Percentiles rank a stretch among this genome's conserved stretches.
Conservation (phyloP, 2,797 vertebrate genomes). For the Macroramphosus scolopax region DNA sequence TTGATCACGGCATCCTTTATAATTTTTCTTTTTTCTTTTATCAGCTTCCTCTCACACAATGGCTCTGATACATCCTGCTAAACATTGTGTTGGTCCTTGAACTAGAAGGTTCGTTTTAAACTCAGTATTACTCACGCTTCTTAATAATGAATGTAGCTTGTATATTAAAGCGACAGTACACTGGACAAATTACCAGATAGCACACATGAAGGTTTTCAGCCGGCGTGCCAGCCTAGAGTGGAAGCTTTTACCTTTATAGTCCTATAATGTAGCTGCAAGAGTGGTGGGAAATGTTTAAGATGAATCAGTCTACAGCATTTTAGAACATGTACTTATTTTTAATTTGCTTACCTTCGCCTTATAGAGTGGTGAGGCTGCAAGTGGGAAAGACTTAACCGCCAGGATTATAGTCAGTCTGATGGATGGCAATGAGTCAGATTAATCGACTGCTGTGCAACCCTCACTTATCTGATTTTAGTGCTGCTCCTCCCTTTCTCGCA, state of each 20-base stretch:
- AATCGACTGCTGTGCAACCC: conserved; percentile 66
- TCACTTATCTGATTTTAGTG: conserved; percentile 71
- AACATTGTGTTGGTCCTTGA: conserved; percentile 8
- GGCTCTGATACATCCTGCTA: background rate
- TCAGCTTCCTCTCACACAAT: background rate
- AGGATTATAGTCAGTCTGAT: conserved; percentile 66
- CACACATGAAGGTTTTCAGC: conserved; percentile 1
- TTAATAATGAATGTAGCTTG: conserved; percentile 4
- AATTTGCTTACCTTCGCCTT: conserved; percentile 36
- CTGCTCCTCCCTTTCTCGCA: conserved; percentile 67
- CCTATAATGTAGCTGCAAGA: no score
- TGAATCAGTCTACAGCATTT: conserved; percentile 38
- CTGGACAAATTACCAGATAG: conserved; percentile 4
- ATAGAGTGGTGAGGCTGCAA: conserved; percentile 30
- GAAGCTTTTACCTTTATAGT: no score
- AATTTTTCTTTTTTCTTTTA: no score
- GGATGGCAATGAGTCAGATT: conserved; percentile 70
- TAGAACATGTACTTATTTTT: conserved; percentile 35
- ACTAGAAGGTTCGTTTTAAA: conserved; percentile 2
- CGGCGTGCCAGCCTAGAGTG: no score
- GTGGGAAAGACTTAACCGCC: conserved; percentile 38
- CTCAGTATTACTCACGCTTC: conserved; percentile 13
- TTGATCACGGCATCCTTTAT: no score
- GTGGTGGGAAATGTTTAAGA: conserved; percentile 28
- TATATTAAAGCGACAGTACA: conserved; percentile 20